Conservation (phyloP, 2,888 invertebrate genomes). For the Smittia sp. region DNA sequence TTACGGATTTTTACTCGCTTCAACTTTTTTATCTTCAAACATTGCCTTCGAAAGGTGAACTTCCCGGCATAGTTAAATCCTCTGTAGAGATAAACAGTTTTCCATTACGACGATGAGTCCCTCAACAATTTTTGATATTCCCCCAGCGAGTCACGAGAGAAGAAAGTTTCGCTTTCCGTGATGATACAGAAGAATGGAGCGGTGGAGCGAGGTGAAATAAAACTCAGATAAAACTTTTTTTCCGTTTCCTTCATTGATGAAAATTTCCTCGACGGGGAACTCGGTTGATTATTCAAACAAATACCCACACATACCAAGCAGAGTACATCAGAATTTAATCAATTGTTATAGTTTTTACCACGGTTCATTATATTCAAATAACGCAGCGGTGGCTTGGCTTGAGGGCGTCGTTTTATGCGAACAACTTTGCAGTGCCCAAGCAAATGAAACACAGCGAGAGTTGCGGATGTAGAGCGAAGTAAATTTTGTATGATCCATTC, state of each 20-base stretch:
- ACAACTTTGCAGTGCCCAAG: background rate
- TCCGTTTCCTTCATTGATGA: constrained; percentile 13
- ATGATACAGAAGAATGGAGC: constrained; percentile 2
- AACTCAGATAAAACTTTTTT: constrained; percentile 22
- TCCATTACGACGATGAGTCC: constrained; percentile 14
- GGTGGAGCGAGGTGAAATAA: constrained; percentile 1
- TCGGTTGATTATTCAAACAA: background rate
- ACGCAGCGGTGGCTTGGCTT: background rate
- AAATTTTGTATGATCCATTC: constrained; percentile 11
- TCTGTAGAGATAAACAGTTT: background rate
- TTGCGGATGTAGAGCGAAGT: background rate
- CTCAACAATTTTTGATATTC: constrained; percentile 26
- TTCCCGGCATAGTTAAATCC: background rate
- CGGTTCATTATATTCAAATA: constrained; percentile 27
- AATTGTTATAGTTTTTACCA: constrained; percentile 20
- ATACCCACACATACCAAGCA: background rate
- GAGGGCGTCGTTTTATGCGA: background rate
- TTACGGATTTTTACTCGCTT: background rate
- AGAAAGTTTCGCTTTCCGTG: background rate
- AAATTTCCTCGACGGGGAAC: background rate
- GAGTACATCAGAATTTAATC: constrained; percentile 16
- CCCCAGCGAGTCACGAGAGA: constrained; percentile 1
- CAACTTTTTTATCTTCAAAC: background rate
- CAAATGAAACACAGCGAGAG: background rate
- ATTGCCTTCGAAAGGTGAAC: background rate